Conservation (phyloP, 1,140 invertebrate species). For the Aethina tumida region DNA sequence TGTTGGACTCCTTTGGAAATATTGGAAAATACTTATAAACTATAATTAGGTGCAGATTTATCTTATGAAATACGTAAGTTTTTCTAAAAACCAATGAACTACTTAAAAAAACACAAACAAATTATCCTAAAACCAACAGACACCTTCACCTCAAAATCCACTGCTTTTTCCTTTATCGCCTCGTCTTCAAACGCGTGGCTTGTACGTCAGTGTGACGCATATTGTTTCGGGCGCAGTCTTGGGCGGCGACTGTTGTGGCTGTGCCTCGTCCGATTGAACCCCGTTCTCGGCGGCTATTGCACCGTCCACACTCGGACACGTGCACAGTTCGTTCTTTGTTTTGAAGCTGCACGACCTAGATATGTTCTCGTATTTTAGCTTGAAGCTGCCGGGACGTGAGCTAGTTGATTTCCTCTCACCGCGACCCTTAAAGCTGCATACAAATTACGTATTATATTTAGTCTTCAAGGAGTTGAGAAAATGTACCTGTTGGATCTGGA, state of each 20-base stretch:
- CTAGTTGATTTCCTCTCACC: constrained; percentile 35
- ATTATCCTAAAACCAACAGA: neutral
- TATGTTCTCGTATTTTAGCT: constrained; percentile 38
- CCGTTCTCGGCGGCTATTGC: constrained; percentile 19
- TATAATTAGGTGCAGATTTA: constrained; percentile 8
- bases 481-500: constrained; percentile 34
- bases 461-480: constrained; percentile 1
- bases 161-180: neutral
- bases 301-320: constrained; percentile 24
- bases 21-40: neutral
- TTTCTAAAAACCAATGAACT: constrained; percentile 2
- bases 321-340: constrained; percentile 29
- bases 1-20: neutral
- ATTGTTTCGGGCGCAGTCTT: constrained; percentile 51
- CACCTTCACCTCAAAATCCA: neutral
- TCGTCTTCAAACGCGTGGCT: constrained; percentile 47
- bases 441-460: neutral
- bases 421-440: constrained; percentile 35
- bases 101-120: neutral
- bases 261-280: constrained; percentile 6
- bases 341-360: constrained; percentile 35
- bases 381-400: constrained; percentile 38
- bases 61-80: neutral
- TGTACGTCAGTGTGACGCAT: constrained; percentile 54
- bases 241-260: constrained; percentile 20